Percentiles rank a stretch among this genome's conserved stretches.
These are phyloP conservation scores for Phenganax subtilis DNA, from an alignment of 92 coral and sea anemone species.

Conservation along the genomic window DNA sequence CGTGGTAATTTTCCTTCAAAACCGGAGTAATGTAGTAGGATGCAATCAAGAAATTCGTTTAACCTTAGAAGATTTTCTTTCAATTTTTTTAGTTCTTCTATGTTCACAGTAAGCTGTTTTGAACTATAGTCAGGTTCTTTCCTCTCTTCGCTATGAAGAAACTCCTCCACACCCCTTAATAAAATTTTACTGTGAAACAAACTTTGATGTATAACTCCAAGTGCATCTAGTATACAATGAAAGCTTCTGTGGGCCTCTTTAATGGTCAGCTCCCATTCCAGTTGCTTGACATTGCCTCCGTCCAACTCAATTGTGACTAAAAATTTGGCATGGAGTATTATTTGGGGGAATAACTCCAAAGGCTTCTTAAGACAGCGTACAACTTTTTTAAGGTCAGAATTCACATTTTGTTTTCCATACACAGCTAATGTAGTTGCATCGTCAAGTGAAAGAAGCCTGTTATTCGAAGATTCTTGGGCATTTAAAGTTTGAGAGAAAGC, in stretches of 20 bases:
- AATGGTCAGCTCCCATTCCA: conserved; percentile 1
- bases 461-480: not conserved
- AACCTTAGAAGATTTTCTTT: not conserved
- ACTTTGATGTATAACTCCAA: conserved; percentile 1
- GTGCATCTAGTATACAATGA: not conserved
- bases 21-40: conserved; percentile 21
- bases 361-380: not conserved
- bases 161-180: not conserved
- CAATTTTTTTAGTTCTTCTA: not conserved
- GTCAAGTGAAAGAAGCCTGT: not conserved
- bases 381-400: conserved; percentile 11
- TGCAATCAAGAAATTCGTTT: conserved; percentile 17
- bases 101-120: not conserved
- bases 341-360: conserved; percentile 9
- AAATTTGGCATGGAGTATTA: not conserved
- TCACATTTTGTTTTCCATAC: not conserved
- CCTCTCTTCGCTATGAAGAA: not conserved
- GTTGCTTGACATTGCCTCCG: not conserved
- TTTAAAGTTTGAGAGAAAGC: not conserved
- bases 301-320: not conserved
- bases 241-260: conserved; percentile 4
- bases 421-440: not conserved
- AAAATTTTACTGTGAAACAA: conserved; percentile 2
- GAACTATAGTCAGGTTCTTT: not conserved
- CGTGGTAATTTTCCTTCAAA: not conserved